A percentile compares a stretch with the other conserved stretches of the same genome.
Conservation (phyloP, 2,113 vertebrate species). For the Callocephalon fimbriatum region DNA sequence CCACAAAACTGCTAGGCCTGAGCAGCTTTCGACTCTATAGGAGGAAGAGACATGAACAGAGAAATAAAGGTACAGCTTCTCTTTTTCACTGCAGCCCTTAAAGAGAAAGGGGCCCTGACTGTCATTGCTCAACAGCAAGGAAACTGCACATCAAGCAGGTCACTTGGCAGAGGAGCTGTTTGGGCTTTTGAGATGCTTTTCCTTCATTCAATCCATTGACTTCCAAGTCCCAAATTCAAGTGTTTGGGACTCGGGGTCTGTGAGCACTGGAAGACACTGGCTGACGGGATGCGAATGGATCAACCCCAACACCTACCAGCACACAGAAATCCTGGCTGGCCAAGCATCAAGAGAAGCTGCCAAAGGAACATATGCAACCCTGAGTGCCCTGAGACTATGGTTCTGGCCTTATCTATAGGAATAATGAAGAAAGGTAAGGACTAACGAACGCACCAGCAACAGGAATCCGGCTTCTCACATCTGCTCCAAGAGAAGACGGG, state of each 20-base stretch:
- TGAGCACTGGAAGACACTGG: not conserved
- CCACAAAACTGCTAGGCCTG: not conserved
- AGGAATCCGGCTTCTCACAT: conserved; percentile 75
- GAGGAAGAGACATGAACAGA: not conserved
- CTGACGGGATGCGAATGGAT: not conserved
- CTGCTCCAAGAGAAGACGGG: conserved; percentile 73
- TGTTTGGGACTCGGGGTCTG: not conserved
- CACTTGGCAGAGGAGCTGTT: not conserved
- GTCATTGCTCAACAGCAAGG: not conserved
- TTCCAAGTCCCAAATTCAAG: not conserved
- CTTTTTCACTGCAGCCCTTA: not conserved
- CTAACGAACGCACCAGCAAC: conserved; percentile 41
- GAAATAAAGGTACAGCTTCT: not conserved
- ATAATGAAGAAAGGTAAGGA: not conserved
- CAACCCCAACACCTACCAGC: not conserved
- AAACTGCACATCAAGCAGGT: not conserved
- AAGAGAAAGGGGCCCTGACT: not conserved
- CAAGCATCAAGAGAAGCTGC: not conserved
- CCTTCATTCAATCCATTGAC: not conserved
- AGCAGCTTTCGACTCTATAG: not conserved
- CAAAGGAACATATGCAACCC: not conserved
- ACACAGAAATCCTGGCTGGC: not conserved
- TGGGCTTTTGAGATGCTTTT: not conserved
- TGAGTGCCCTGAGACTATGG: not conserved
- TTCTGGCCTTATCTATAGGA: not conserved